A percentile compares a stretch with the other conserved stretches of the same genome.
These are phyloP conservation scores for Nycticorax nycticorax DNA, from an alignment of 2,113 vertebrate species.

Conservation along the genomic window DNA sequence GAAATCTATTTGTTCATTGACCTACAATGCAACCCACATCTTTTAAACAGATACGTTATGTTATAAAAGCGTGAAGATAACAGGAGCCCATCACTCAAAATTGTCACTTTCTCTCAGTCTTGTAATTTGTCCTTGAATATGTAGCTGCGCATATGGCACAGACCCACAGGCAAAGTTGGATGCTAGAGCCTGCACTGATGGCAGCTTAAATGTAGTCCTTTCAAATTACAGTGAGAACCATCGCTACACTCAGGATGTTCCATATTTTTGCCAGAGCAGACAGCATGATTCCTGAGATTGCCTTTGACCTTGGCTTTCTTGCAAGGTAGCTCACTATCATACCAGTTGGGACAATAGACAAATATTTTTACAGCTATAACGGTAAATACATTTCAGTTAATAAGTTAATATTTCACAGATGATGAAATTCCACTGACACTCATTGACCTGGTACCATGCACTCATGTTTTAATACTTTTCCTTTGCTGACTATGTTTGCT, in stretches of 20 bases:
- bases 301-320: constrained; percentile 45
- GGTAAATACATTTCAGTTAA: constrained; percentile 50
- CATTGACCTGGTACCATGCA: constrained; percentile 39
- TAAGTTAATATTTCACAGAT: constrained; percentile 67
- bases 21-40: neutral
- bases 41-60: neutral
- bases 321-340: neutral
- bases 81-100: constrained; percentile 49
- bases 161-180: constrained; percentile 63
- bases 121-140: constrained; percentile 42
- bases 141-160: constrained; percentile 51
- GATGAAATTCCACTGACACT: constrained; percentile 52
- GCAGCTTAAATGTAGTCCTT: constrained; percentile 16
- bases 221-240: constrained; percentile 24
- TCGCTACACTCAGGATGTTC: neutral
- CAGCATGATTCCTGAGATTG: constrained; percentile 13
- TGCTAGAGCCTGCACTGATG: constrained; percentile 15
- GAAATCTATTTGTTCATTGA: neutral
- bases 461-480: constrained; percentile 28
- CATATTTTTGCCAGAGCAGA: constrained; percentile 12
- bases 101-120: constrained; percentile 38
- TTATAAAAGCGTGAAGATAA: neutral
- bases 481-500: constrained; percentile 43
- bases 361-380: constrained; percentile 59
- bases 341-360: constrained; percentile 30